Conservation (phyloP, 1,140 invertebrate species). For the Drosophila arizonae region DNA sequence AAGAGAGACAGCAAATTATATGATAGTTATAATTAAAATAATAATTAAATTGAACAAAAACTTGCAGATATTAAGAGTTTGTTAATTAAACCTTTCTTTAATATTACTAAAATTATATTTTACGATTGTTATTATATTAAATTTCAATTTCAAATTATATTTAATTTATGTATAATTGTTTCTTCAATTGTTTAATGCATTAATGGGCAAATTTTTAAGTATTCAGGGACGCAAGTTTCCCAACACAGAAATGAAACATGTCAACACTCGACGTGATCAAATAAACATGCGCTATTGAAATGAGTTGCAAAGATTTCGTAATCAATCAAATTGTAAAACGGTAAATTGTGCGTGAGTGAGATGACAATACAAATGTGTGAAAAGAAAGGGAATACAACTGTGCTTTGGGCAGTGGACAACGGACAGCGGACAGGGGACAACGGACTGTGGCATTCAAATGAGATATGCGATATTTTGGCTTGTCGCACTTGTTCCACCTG, state of each 20-base stretch:
- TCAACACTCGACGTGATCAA: constrained; percentile 21
- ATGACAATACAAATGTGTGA: constrained; percentile 24
- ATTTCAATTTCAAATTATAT: no score
- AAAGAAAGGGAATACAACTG: neutral
- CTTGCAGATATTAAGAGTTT: neutral
- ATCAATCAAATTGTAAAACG: constrained; percentile 53
- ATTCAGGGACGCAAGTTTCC: neutral
- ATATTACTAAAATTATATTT: no score
- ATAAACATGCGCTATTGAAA: constrained; percentile 24
- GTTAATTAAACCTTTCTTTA: no score
- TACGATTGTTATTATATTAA: no score
- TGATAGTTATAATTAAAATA: neutral
- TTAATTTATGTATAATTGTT: no score
- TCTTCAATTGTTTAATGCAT: no score
- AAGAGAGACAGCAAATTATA: no score
- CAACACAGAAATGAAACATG: constrained; percentile 15
- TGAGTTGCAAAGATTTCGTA: constrained; percentile 24
- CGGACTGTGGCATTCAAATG: constrained; percentile 42
- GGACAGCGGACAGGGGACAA: neutral
- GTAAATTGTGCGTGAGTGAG: constrained; percentile 42
- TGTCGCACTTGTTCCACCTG: constrained; percentile 25
- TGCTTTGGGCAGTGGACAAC: neutral
- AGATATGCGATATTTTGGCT: constrained; percentile 50
- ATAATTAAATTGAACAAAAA: neutral
- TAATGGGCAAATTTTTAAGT: neutral